Evolutionary conservation across 1,140 invertebrate species (phyloP).

Genomic region (Eumeta japonica): DNA sequence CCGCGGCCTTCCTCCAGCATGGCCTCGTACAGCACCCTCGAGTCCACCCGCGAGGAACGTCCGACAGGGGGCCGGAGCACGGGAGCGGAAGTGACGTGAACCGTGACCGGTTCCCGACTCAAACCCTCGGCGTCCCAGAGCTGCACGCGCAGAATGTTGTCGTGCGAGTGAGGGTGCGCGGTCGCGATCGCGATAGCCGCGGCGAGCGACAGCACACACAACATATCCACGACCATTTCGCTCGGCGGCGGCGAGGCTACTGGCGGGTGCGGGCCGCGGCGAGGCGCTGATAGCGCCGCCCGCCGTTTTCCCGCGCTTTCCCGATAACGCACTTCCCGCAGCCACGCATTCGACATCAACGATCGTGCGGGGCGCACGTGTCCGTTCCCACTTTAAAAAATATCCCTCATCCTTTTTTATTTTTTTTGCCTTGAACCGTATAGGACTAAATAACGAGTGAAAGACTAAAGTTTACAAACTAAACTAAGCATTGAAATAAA

Average conservation of each 20-base stretch:
- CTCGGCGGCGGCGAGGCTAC: constrained; percentile 40
- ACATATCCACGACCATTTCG: constrained; percentile 36
- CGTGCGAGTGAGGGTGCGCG: constrained; percentile 42
- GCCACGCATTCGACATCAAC: too few relatives aligned
- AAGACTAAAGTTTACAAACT: too few relatives aligned
- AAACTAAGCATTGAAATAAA: too few relatives aligned
- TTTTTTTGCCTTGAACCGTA: too few relatives aligned
- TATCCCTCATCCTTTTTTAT: too few relatives aligned
- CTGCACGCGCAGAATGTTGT: constrained; percentile 47
- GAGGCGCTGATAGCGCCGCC: constrained; percentile 14
- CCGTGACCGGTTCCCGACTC: constrained; percentile 28
- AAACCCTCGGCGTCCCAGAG: constrained; percentile 48
- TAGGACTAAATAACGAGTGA: too few relatives aligned
- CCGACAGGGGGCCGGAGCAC: constrained; percentile 8
- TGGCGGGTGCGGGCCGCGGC: constrained; percentile 15
- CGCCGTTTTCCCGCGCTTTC: constrained; percentile 49
- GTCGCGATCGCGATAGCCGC: constrained; percentile 33
- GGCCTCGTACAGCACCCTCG: constrained; percentile 37
- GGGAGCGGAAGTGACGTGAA: constrained; percentile 12
- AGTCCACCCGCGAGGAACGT: constrained; percentile 38
- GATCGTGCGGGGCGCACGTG: too few relatives aligned
- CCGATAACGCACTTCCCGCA: constrained; percentile 25
- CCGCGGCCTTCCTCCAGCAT: constrained; percentile 46
- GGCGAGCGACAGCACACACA: constrained; percentile 31
- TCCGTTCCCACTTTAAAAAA: too few relatives aligned